Evolutionary conservation across 1,140 invertebrate species (phyloP).

Genomic region (Leptinotarsa defecta): DNA sequence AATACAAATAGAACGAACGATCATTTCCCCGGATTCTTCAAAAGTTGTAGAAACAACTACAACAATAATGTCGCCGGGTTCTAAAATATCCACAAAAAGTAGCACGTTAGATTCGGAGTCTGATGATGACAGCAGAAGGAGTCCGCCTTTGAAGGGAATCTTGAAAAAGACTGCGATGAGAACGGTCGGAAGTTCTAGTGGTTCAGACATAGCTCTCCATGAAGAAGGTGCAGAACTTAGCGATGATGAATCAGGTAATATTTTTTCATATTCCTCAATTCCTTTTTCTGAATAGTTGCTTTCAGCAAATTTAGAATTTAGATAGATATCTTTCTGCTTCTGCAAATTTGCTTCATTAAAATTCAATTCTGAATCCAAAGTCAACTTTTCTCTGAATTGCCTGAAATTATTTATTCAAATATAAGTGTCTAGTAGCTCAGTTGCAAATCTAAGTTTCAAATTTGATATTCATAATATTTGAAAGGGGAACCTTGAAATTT

Average conservation of each 20-base stretch:
- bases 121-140: slow-evolving; percentile 50
- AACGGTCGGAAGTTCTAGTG: slow-evolving; percentile 67
- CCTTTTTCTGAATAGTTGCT: slow-evolving; percentile 19
- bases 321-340: not conserved
- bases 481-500: slow-evolving; percentile 1
- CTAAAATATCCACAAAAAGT: slow-evolving; percentile 49
- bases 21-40: slow-evolving; percentile 36
- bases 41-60: slow-evolving; percentile 42
- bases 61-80: slow-evolving; percentile 44
- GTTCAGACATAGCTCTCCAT: slow-evolving; percentile 67
- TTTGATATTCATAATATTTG: not conserved
- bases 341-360: slow-evolving; percentile 3
- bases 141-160: slow-evolving; percentile 51
- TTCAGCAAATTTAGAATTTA: slow-evolving; percentile 7
- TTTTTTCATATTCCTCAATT: slow-evolving; percentile 11
- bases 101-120: slow-evolving; percentile 54
- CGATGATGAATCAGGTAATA: slow-evolving; percentile 55
- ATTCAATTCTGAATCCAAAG: not conserved
- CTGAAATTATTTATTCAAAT: too few relatives aligned
- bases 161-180: slow-evolving; percentile 59
- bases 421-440: too few relatives aligned
- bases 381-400: too few relatives aligned
- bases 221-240: slow-evolving; percentile 59
- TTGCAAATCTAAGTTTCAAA: too few relatives aligned
- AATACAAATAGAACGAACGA: slow-evolving; percentile 44